A percentile compares a stretch with the other conserved stretches of the same genome.
phyloP scores from a whole-genome alignment of 2,113 vertebrate genomes.

The Burhinus oedicnemus region DNA sequence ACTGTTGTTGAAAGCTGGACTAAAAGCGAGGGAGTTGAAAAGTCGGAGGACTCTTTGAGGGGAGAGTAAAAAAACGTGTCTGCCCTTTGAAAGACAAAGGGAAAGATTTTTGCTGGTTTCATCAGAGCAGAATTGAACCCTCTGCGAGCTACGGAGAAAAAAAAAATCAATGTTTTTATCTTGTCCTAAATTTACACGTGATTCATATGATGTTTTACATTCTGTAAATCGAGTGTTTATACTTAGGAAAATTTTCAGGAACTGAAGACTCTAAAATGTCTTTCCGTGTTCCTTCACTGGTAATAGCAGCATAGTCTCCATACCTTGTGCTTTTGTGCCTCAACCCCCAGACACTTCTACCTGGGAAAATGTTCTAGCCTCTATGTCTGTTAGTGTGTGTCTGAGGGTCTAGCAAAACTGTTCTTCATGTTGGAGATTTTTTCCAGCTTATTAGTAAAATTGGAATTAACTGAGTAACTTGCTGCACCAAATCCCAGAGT shows the following conservation, averaged over 20 bases:
- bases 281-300: neutral
- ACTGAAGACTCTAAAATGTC: neutral
- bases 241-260: neutral
- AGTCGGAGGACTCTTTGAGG: neutral
- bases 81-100: neutral
- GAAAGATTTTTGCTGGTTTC: neutral
- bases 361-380: neutral
- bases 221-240: neutral
- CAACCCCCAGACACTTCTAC: neutral
- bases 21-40: neutral
- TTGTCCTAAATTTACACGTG: neutral
- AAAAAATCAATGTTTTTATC: neutral
- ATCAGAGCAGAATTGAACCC: neutral
- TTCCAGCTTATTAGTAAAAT: neutral
- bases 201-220: neutral
- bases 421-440: neutral
- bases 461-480: neutral
- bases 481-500: neutral
- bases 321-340: neutral
- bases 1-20: neutral
- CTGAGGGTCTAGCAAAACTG: neutral
- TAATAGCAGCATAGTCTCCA: neutral
- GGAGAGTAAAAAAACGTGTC: neutral
- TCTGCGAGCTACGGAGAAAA: neutral
- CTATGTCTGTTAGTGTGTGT: neutral